Conservation (phyloP, 2,113 vertebrate species). For the Lamprotornis superbus region DNA sequence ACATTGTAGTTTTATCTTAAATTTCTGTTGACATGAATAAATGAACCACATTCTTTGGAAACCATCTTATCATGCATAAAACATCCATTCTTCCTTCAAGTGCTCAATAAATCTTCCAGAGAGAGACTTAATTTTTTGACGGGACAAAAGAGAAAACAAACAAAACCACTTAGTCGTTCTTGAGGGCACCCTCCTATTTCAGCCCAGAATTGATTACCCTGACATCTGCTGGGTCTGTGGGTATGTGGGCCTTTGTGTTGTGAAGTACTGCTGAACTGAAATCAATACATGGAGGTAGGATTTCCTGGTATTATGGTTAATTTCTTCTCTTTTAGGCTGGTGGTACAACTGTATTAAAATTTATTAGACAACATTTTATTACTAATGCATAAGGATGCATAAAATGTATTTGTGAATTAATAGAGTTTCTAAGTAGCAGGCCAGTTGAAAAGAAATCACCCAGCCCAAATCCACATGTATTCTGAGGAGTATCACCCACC, state of each 20-base stretch:
- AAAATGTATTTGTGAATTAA: neutral
- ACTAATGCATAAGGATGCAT: neutral
- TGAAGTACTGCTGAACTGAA: neutral
- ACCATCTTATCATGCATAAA: neutral
- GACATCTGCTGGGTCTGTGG: neutral
- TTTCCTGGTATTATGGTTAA: neutral
- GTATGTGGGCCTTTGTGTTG: neutral
- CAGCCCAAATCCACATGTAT: neutral
- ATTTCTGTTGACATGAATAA: neutral
- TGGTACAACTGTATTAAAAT: neutral
- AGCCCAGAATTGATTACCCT: neutral
- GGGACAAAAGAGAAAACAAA: neutral
- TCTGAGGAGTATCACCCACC: neutral
- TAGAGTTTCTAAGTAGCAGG: neutral
- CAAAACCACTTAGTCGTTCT: neutral
- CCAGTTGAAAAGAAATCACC: neutral
- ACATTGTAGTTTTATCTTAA: neutral
- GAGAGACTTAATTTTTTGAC: neutral
- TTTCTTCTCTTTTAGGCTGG: slow-evolving; percentile 12
- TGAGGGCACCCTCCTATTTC: neutral
- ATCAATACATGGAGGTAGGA: neutral
- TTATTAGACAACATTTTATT: neutral
- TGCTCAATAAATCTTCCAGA: neutral
- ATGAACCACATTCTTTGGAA: neutral
- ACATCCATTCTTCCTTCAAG: neutral